A percentile compares a stretch with the other conserved stretches of the same genome.
These are phyloP conservation scores for Vanessa tameamea DNA, from an alignment of 1,140 invertebrate species.

Conservation along the genomic window DNA sequence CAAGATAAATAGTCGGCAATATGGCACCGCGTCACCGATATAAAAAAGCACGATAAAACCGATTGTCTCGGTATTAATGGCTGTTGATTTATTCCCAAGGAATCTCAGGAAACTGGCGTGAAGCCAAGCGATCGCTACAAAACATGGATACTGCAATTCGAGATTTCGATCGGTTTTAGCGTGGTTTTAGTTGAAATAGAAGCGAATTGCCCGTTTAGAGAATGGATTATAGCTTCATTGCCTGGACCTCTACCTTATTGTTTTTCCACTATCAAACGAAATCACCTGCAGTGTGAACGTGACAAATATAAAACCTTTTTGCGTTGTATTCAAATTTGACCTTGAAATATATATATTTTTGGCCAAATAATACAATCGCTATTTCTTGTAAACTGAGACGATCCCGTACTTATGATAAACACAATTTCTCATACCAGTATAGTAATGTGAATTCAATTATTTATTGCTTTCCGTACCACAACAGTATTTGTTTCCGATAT, in stretches of 20 bases:
- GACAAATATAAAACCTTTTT: no score
- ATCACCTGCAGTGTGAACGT: no score
- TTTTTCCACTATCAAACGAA: no score
- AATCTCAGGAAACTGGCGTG: conserved; percentile 24
- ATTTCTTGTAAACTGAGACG: not conserved
- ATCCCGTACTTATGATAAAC: conserved; percentile 6
- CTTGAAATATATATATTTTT: not conserved
- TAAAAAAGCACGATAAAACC: conserved; percentile 24
- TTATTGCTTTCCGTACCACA: conserved; percentile 22
- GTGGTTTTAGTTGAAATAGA: conserved; percentile 1
- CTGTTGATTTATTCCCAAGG: conserved; percentile 31
- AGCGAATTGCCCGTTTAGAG: not conserved
- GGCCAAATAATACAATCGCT: not conserved
- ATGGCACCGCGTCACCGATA: conserved; percentile 13
- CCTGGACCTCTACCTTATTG: no score
- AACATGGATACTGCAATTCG: conserved; percentile 28
- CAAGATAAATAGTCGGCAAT: conserved; percentile 9
- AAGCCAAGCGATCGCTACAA: conserved; percentile 29
- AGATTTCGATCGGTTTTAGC: conserved; percentile 13
- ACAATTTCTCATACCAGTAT: conserved; percentile 17
- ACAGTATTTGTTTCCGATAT: conserved; percentile 22
- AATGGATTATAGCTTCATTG: no score
- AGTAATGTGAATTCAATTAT: conserved; percentile 25
- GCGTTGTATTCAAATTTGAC: no score
- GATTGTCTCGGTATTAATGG: conserved; percentile 30